Evolutionary conservation across 2,888 invertebrate genomes (phyloP).

Genomic region (Caenorhabditis wallacei): DNA sequence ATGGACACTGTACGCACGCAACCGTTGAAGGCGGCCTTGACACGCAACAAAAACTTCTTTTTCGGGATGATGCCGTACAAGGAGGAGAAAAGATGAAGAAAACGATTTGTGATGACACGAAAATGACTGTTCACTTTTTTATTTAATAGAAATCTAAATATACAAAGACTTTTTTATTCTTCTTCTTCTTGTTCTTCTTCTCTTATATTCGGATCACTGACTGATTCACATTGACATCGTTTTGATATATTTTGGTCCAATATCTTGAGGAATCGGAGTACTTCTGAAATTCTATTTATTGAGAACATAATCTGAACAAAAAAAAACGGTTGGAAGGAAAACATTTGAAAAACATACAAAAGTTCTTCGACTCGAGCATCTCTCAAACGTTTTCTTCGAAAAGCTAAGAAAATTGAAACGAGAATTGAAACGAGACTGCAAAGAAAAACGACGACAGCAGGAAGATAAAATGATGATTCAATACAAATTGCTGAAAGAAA

Average conservation of each 20-base stretch:
- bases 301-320: too few species aligned
- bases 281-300: constrained; percentile 35
- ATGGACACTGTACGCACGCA: constrained; percentile 42
- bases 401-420: constrained; percentile 54
- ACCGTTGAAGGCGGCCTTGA: constrained; percentile 49
- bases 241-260: constrained; percentile 60
- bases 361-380: constrained; percentile 61
- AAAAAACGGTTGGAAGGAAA: not conserved
- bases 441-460: constrained; percentile 39
- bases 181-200: not conserved
- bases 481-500: constrained; percentile 61
- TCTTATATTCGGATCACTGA: constrained; percentile 31
- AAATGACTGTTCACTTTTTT: constrained; percentile 59
- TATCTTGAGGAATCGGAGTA: constrained; percentile 45
- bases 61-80: constrained; percentile 62
- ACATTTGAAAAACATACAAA: constrained; percentile 31
- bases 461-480: constrained; percentile 57
- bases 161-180: constrained; percentile 11
- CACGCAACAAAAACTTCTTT: constrained; percentile 59
- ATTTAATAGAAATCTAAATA: constrained; percentile 51
- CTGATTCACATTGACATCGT: constrained; percentile 53
- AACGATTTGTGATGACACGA: constrained; percentile 35
- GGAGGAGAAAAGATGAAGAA: constrained; percentile 36
- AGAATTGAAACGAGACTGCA: constrained; percentile 48
- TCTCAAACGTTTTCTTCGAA: constrained; percentile 26